These are phyloP conservation scores for Eptatretus atami DNA, from an alignment of 2,797 vertebrate genomes.

Conservation along the genomic window DNA sequence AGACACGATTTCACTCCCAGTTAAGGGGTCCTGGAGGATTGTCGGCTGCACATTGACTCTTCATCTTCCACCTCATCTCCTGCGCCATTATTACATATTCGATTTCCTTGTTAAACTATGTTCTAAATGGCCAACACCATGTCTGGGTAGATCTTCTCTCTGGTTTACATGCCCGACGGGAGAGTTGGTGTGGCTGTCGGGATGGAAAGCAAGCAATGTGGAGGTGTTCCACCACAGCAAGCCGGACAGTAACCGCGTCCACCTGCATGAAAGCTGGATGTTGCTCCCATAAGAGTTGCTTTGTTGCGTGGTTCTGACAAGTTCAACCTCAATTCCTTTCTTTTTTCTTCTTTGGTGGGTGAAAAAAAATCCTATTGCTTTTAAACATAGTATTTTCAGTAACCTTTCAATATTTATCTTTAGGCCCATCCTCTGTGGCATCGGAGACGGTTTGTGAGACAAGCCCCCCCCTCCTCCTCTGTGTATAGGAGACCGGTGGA, in stretches of 20 bases:
- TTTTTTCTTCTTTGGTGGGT: no score
- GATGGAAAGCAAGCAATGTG: constrained; percentile 84
- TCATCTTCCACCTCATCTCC: background rate
- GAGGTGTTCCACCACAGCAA: constrained; percentile 76
- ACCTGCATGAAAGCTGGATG: constrained; percentile 81
- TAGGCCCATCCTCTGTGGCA: no score
- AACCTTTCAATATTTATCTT: background rate
- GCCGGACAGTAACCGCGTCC: constrained; percentile 67
- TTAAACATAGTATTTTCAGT: background rate
- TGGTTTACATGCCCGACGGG: constrained; percentile 84
- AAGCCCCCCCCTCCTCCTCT: no score
- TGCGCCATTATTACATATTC: background rate
- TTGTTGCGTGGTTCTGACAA: constrained; percentile 32
- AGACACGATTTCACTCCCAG: constrained; percentile 42
- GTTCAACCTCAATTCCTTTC: background rate
- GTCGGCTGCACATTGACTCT: background rate
- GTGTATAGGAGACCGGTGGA: no score
- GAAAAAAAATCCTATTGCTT: background rate
- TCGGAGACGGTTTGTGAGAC: no score
- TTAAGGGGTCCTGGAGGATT: constrained; percentile 10
- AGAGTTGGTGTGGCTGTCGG: constrained; percentile 74
- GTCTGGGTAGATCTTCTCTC: constrained; percentile 45
- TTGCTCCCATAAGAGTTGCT: constrained; percentile 67
- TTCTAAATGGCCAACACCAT: background rate
- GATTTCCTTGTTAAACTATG: background rate